These are phyloP conservation scores for Chaetorhynchus papuensis DNA, from an alignment of 2,113 vertebrate genomes.

Conservation along the genomic window DNA sequence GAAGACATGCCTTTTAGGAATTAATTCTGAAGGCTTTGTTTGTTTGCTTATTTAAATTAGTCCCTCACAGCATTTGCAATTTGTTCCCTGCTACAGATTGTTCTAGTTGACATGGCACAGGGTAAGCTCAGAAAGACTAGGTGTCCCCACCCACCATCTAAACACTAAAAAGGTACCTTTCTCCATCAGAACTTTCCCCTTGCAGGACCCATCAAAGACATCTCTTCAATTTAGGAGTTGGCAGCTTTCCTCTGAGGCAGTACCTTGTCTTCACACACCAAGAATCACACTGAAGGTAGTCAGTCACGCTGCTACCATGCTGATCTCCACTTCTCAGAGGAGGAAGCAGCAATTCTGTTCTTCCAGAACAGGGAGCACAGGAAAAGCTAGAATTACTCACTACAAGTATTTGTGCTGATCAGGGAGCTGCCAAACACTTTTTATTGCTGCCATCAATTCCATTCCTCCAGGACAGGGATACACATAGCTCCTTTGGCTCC, in stretches of 20 bases:
- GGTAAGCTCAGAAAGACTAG: background rate
- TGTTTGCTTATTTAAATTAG: background rate
- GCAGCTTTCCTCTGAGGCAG: constrained; percentile 12
- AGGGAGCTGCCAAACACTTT: constrained; percentile 36
- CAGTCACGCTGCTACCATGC: background rate
- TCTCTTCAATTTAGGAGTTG: background rate
- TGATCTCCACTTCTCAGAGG: background rate
- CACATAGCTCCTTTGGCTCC: background rate
- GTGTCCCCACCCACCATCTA: background rate
- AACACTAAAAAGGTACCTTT: background rate
- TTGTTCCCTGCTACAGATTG: background rate
- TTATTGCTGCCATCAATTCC: constrained; percentile 45
- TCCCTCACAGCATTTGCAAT: background rate
- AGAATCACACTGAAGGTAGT: background rate
- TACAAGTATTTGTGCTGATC: constrained; percentile 4
- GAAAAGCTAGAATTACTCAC: background rate
- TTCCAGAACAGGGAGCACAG: constrained; percentile 24
- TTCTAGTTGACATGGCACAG: background rate
- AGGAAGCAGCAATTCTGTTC: background rate
- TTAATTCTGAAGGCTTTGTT: background rate
- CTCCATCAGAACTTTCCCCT: background rate
- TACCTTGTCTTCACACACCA: constrained; percentile 3
- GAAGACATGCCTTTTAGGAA: background rate
- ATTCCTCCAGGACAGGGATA: background rate
- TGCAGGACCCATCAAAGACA: background rate